A percentile compares a stretch with the other conserved stretches of the same genome.
Conservation (phyloP, 2,797 vertebrate species). For the Clarias fuscus region DNA sequence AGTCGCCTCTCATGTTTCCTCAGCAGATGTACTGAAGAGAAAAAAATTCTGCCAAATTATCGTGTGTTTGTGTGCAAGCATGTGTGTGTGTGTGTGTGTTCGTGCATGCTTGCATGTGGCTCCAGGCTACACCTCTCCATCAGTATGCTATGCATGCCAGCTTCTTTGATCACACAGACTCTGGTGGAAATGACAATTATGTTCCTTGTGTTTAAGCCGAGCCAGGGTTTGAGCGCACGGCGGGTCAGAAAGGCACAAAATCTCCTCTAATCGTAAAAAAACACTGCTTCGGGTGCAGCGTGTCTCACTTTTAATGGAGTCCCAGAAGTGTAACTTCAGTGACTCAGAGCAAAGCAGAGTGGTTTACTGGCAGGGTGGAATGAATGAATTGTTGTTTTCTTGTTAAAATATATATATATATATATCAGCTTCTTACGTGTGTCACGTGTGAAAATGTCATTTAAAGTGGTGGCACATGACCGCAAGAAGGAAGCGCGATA, state of each 20-base stretch:
- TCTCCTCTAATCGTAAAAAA: neutral
- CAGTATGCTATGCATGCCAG: too few relatives aligned
- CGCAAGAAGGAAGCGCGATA: neutral
- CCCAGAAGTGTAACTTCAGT: neutral
- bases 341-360: neutral
- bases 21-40: too few relatives aligned
- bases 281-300: neutral
- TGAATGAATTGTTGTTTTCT: too few relatives aligned
- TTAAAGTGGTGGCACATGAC: neutral
- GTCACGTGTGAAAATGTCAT: neutral
- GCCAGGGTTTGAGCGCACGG: neutral
- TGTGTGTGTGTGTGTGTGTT: neutral
- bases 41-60: too few relatives aligned
- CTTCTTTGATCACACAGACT: slow-evolving; percentile 5
- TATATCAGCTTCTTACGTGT: neutral
- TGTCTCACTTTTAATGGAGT: neutral
- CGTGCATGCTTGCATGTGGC: too few relatives aligned
- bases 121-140: slow-evolving; percentile 9
- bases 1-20: too few relatives aligned
- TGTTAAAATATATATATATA: neutral
- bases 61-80: neutral
- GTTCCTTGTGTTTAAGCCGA: neutral
- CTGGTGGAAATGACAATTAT: neutral
- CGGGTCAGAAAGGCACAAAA: neutral
- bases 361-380: neutral